Evolutionary conservation across 2,113 vertebrate genomes (phyloP).

Genomic region (Forbesichthys papilliferus): DNA sequence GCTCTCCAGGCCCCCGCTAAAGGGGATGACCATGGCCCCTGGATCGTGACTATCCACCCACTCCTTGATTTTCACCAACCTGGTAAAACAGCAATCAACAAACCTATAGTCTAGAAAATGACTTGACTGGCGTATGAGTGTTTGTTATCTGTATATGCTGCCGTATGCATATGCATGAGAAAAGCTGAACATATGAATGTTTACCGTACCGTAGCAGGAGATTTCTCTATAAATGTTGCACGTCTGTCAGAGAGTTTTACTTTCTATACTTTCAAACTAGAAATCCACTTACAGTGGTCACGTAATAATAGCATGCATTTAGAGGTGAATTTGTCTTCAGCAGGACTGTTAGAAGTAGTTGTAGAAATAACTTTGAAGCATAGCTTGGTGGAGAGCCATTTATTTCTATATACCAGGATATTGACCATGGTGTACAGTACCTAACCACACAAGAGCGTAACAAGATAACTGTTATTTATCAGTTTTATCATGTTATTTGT

Average conservation of each 20-base stretch:
- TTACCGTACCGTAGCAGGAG: slow-evolving; percentile 85
- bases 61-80: slow-evolving; percentile 97
- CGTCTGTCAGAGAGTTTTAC: slow-evolving; percentile 22
- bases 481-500: no score
- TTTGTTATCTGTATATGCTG: slow-evolving; percentile 80
- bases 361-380: no score
- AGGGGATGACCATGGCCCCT: slow-evolving; percentile 92
- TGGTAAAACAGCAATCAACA: slow-evolving; percentile 71
- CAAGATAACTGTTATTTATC: no score
- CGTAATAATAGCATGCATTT: background rate
- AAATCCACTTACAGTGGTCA: background rate
- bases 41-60: slow-evolving; percentile 94
- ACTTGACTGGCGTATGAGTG: slow-evolving; percentile 82
- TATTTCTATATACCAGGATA: no score
- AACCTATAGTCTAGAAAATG: slow-evolving; percentile 9
- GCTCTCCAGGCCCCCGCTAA: slow-evolving; percentile 89
- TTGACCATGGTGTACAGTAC: no score
- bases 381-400: no score
- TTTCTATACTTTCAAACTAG: slow-evolving; percentile 35
- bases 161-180: slow-evolving; percentile 88
- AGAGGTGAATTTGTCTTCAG: background rate
- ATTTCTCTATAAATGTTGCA: slow-evolving; percentile 81
- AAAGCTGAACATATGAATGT: slow-evolving; percentile 71
- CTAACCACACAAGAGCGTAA: no score
- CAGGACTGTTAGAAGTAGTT: no score